These are phyloP conservation scores for Musca domestica DNA, from an alignment of 1,140 invertebrate genomes.

Conservation along the genomic window DNA sequence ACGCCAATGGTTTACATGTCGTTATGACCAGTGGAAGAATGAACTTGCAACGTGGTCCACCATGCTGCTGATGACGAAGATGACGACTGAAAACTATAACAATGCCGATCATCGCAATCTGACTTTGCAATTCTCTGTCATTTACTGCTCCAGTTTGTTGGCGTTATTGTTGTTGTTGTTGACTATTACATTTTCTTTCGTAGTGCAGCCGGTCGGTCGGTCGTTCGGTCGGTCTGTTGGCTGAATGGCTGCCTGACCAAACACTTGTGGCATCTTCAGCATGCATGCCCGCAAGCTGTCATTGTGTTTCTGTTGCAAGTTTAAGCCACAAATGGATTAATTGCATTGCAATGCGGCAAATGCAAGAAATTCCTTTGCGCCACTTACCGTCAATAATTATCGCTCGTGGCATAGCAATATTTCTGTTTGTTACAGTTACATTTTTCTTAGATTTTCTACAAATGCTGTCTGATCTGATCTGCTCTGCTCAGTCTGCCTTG, in stretches of 20 bases:
- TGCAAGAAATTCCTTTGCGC: conserved; percentile 16
- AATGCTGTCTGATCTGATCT: not conserved
- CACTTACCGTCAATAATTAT: conserved; percentile 22
- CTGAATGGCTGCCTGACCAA: not conserved
- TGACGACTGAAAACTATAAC: too few relatives aligned
- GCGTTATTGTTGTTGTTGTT: too few relatives aligned
- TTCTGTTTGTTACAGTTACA: conserved; percentile 20
- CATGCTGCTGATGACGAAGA: too few relatives aligned
- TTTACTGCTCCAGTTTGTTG: too few relatives aligned
- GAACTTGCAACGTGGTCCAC: too few relatives aligned
- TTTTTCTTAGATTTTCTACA: conserved; percentile 12
- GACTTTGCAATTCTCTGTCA: too few relatives aligned
- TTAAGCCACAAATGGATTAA: conserved; percentile 17
- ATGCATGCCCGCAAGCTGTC: conserved; percentile 12
- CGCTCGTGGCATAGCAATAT: conserved; percentile 20
- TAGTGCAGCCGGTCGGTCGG: not conserved
- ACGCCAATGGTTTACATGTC: too few relatives aligned
- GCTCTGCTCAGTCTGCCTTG: too few relatives aligned
- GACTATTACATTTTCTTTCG: not conserved
- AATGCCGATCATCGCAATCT: too few relatives aligned
- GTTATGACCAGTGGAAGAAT: too few relatives aligned
- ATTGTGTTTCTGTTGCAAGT: conserved; percentile 1
- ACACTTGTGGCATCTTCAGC: conserved; percentile 18
- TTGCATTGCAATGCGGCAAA: conserved; percentile 18
- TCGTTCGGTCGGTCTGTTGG: too few relatives aligned